These are phyloP conservation scores for Leptinotarsa juncta DNA, from an alignment of 2,888 invertebrate species.

Conservation along the genomic window DNA sequence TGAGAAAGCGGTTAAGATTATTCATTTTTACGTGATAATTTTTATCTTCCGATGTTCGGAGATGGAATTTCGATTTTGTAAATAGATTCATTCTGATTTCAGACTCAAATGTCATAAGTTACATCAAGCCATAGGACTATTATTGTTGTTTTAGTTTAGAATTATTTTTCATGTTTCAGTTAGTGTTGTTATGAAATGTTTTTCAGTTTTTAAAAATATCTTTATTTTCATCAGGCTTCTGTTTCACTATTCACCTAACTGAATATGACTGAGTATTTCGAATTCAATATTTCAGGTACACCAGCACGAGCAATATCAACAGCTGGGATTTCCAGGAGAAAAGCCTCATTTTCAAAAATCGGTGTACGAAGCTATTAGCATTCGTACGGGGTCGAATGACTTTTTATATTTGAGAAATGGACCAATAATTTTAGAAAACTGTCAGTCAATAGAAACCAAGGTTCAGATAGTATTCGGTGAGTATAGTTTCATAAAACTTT, in stretches of 20 bases:
- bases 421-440: slow-evolving; percentile 28
- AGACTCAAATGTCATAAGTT: too few species aligned
- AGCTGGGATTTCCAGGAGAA: slow-evolving; percentile 13
- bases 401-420: slow-evolving; percentile 4
- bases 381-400: slow-evolving; percentile 1
- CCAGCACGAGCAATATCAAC: slow-evolving; percentile 16
- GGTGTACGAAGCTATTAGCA: slow-evolving; percentile 11
- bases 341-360: slow-evolving; percentile 28
- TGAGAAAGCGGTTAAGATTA: too few species aligned
- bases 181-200: too few species aligned
- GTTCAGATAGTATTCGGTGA: slow-evolving; percentile 19
- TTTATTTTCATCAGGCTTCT: neutral
- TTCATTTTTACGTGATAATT: too few species aligned
- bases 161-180: too few species aligned
- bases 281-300: slow-evolving; percentile 9
- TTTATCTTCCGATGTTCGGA: too few species aligned
- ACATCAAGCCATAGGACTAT: too few species aligned
- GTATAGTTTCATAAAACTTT: neutral
- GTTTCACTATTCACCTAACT: neutral
- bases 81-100: too few species aligned
- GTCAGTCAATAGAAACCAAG: slow-evolving; percentile 16
- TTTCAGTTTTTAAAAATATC: too few species aligned
- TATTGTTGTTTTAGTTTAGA: too few species aligned
- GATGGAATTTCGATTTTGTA: too few species aligned
- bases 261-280: neutral